phyloP scores from a whole-genome alignment of 2,888 invertebrate genomes.

The Eupithecia tripunctaria region DNA sequence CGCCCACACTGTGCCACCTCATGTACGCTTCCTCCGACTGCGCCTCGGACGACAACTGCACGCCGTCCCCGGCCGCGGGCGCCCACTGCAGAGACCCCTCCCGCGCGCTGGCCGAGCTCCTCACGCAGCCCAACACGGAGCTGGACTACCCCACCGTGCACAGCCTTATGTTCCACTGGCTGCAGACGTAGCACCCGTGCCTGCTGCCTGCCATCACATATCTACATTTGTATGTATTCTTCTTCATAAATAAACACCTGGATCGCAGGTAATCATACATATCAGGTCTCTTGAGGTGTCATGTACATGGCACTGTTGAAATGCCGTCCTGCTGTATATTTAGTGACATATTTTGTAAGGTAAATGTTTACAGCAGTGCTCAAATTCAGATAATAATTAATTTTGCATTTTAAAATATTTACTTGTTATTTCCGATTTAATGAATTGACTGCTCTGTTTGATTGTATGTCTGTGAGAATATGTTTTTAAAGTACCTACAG shows the following conservation, averaged over 20 bases:
- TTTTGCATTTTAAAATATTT: background rate
- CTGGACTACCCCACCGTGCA: constrained; percentile 80
- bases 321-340: constrained; percentile 77
- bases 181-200: constrained; percentile 73
- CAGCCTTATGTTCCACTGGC: constrained; percentile 83
- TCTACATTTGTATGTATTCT: constrained; percentile 19
- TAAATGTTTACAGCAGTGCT: constrained; percentile 28
- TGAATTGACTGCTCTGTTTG: background rate
- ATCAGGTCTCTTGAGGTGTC: constrained; percentile 61
- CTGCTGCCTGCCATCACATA: constrained; percentile 37
- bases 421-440: background rate
- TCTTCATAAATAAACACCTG: constrained; percentile 29
- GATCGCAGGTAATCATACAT: constrained; percentile 61
- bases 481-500: background rate
- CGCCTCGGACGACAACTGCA: constrained; percentile 77
- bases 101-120: constrained; percentile 68
- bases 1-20: constrained; percentile 76
- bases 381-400: background rate
- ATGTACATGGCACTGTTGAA: constrained; percentile 55
- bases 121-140: constrained; percentile 76
- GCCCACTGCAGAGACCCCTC: constrained; percentile 53
- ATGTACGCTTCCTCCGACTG: constrained; percentile 71
- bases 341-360: constrained; percentile 35
- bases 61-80: constrained; percentile 68
- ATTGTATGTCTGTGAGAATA: background rate